Percentiles rank a stretch among this genome's conserved stretches.
These are phyloP conservation scores for Phataginus tetradactyla DNA, from an alignment of 2,797 vertebrate species.

Conservation along the genomic window DNA sequence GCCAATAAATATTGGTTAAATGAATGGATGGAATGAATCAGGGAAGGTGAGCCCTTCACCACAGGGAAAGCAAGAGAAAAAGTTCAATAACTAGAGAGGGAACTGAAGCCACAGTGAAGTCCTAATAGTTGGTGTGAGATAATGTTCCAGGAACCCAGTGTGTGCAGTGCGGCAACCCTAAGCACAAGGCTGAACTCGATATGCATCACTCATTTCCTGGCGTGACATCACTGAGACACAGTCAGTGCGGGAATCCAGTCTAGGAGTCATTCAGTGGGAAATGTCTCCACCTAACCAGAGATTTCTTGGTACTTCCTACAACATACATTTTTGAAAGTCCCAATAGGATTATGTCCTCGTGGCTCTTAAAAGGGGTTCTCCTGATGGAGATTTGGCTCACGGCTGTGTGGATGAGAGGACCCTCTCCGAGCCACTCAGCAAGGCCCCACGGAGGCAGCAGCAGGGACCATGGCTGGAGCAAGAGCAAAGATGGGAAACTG, in stretches of 20 bases:
- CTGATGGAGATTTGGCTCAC: neutral
- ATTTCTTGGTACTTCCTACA: neutral
- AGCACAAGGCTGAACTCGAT: neutral
- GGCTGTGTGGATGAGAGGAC: neutral
- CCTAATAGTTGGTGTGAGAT: neutral
- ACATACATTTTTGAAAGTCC: neutral
- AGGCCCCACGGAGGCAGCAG: neutral
- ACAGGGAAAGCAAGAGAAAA: neutral
- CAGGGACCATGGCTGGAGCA: neutral
- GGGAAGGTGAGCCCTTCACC: neutral
- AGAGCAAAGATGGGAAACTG: neutral
- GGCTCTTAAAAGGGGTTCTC: neutral
- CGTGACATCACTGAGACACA: neutral
- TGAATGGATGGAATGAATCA: neutral
- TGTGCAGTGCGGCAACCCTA: neutral
- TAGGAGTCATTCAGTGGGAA: neutral
- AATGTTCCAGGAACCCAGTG: neutral
- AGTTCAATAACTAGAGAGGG: neutral
- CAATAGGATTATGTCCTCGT: neutral
- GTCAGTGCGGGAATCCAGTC: neutral
- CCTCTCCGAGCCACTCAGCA: neutral
- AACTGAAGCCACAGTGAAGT: neutral
- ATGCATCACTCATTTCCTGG: neutral
- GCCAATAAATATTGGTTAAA: neutral
- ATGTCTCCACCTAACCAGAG: neutral